Base-by-base conservation (phyloP, 2,113 vertebrate species). In the Cebus imitator region DNA sequence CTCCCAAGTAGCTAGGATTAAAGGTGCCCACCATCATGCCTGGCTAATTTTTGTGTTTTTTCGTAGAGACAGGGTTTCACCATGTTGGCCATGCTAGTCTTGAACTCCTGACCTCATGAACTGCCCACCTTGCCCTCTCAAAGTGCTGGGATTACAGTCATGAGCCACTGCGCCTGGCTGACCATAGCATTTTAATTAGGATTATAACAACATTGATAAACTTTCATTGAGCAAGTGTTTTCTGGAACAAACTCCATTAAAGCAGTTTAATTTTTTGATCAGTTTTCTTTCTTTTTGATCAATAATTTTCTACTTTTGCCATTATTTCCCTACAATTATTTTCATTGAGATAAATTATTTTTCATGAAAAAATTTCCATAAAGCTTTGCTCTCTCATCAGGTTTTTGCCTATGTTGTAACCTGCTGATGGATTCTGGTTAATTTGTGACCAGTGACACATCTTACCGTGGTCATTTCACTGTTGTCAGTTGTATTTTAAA, bases 181-280 rank as follows among this genome's bases (percentile, higher is more conserved):
- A 66, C 76, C n/a, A 73, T 43, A 80, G 70, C 70, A 43, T 83
- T 83, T 96, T 84, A 96, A 93, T 95, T 87, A 95, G 80, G 75
- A 37, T 35, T 95, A 32, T 68, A 93, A 76, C 43, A 73, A 81
- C 75, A 80, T 0, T 72, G 81, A 97, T 92, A 85, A 73, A 89
- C 93, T 91, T 64, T 78, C 48, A 94, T 50, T 43, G 96, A 97
- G 94, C 66, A 76, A 95, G 87, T 87, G 27, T 92, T 93, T 97
- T 95, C 95, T 82, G 81, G 87, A 96, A 97, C 81, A 92, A 94
- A 96, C 52, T 96, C 95, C 92, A 96, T 92, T 92, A 96, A 94
- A 35, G 80, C 97, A 95, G 97, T 96, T 97, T 96, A 95, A 96
- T 88, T 92, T 96, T 97, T 97, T 96, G 90, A 97, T 94, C 94